phyloP scores from a whole-genome alignment of 2,888 invertebrate species.

The Macropis europaea region DNA sequence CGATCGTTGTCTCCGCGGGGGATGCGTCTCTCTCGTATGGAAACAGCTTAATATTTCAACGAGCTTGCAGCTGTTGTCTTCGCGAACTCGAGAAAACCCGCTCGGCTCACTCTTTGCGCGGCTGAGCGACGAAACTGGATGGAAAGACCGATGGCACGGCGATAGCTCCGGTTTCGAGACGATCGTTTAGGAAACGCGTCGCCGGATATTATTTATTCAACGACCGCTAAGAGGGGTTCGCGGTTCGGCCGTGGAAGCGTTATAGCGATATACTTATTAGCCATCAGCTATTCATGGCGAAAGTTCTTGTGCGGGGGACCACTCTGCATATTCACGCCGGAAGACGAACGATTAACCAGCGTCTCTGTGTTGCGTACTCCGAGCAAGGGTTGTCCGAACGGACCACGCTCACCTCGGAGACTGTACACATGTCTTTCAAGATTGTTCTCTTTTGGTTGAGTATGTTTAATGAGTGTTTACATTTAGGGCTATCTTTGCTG shows the following conservation, averaged over 20 bases:
- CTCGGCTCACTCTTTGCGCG: slow-evolving; percentile 23
- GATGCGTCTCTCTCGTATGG: slow-evolving; percentile 45
- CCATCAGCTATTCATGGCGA: slow-evolving; percentile 59
- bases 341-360: slow-evolving; percentile 35
- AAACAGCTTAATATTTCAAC: slow-evolving; percentile 69
- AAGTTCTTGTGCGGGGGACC: slow-evolving; percentile 47
- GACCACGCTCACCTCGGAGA: too few species aligned
- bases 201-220: slow-evolving; percentile 61
- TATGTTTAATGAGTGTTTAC: too few species aligned
- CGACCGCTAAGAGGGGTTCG: slow-evolving; percentile 46
- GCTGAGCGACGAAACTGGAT: slow-evolving; percentile 21
- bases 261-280: slow-evolving; percentile 53
- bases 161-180: slow-evolving; percentile 16
- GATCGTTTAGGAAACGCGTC: slow-evolving; percentile 40
- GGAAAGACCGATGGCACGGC: slow-evolving; percentile 1
- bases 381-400: too few species aligned
- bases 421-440: too few species aligned
- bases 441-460: too few species aligned
- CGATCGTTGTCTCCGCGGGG: slow-evolving; percentile 53
- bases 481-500: too few species aligned
- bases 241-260: slow-evolving; percentile 47
- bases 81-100: slow-evolving; percentile 66
- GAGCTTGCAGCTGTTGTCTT: slow-evolving; percentile 72
- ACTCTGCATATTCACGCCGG: too few species aligned
- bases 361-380: too few species aligned